Conservation (phyloP, 2,113 vertebrate species). For the Passer domesticus region DNA sequence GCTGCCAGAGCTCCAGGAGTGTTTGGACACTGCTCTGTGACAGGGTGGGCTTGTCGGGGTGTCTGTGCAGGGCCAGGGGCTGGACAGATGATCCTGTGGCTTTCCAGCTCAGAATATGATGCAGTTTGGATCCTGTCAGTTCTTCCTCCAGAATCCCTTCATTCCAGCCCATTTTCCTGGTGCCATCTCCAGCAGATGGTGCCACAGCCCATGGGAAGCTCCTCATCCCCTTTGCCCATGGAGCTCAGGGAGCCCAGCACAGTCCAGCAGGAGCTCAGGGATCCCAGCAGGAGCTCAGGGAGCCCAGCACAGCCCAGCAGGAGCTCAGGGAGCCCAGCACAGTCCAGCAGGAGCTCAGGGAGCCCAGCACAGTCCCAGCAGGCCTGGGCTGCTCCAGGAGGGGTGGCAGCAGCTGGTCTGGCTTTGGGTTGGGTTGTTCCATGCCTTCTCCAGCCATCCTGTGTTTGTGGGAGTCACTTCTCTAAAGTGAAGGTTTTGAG, state of each 20-base stretch:
- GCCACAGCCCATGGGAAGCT: background rate
- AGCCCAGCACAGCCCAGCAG: background rate
- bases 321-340: background rate
- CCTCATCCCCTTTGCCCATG: rapidly evolving
- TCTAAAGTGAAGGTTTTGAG: background rate
- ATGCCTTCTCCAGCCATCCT: background rate
- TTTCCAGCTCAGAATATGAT: background rate
- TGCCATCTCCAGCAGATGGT: constrained; percentile 42
- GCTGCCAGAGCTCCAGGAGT: background rate
- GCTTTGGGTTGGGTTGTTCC: background rate
- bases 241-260: background rate
- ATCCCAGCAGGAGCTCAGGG: background rate
- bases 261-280: background rate
- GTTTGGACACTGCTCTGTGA: background rate
- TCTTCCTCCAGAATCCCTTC: background rate
- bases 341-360: background rate
- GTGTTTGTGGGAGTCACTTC: background rate
- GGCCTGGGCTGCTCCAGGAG: background rate
- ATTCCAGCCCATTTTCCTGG: rapidly evolving
- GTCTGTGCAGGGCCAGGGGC: background rate
- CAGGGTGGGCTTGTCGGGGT: background rate
- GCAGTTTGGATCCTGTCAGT: background rate
- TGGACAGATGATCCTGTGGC: background rate
- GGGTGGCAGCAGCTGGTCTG: background rate
- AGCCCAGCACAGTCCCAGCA: too few relatives aligned